A percentile compares a stretch with the other conserved stretches of the same genome.
Conservation (phyloP, 2,888 invertebrate species). For the Agrochola litura region DNA sequence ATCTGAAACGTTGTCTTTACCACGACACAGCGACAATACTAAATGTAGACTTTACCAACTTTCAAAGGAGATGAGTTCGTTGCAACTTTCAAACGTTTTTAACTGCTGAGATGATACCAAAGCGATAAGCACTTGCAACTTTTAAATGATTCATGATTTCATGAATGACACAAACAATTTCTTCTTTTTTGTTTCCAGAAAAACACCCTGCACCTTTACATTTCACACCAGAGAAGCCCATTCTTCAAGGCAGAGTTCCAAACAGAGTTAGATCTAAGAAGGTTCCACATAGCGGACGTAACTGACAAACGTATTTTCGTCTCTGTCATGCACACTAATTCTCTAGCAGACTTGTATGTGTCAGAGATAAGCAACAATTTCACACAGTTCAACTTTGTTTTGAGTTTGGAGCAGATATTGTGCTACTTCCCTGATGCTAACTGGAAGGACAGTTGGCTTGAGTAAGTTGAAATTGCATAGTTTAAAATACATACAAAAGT, state of each 20-base stretch:
- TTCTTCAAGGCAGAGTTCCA: conserved; percentile 95
- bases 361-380: conserved; percentile 93
- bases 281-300: conserved; percentile 96
- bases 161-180: neutral
- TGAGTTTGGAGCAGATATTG: conserved; percentile 95
- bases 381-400: conserved; percentile 92
- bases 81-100: neutral
- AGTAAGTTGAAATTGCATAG: conserved; percentile 89
- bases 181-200: conserved; percentile 73
- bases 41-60: neutral
- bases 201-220: conserved; percentile 92
- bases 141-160: neutral
- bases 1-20: neutral
- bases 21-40: neutral
- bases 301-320: conserved; percentile 95
- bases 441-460: conserved; percentile 95
- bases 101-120: neutral
- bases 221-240: conserved; percentile 93
- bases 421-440: conserved; percentile 96
- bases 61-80: neutral
- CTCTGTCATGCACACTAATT: conserved; percentile 94
- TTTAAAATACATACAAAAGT: neutral
- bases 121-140: neutral
- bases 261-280: conserved; percentile 91
- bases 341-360: conserved; percentile 94